Evolutionary conservation across 1,140 invertebrate genomes (phyloP), one percentile per base, ranked within the genome.

Genomic region (Lepidostoma basale): DNA sequence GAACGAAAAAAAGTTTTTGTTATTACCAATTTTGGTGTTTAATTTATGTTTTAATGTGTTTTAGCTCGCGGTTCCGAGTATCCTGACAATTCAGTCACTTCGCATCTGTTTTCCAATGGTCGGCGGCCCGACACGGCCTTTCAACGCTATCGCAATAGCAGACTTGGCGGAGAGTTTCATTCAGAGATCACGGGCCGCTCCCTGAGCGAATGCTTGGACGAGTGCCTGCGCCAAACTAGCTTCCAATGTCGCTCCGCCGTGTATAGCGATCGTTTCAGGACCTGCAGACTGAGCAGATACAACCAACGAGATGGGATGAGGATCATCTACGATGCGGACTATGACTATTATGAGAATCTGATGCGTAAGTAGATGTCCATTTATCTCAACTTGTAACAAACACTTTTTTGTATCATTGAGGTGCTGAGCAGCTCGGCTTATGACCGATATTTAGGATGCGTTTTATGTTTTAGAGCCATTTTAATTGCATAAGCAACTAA

Each of bases 261-360:
- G 42, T 96, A 94, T 77, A 94, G 92, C 60, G 92, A 95, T 74
- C 85, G 91, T 25, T 91, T 89, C 75, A 85, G 91, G 66, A 92
- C 89, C 23, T 96, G 94, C 77, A 85, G 92, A 30, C 85, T 96
- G 20, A 93, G 92, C 74, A 85, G 92, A 75, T 95, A 91, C 77
- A 94, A 93, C 80, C 91, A 93, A 78, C 87, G 90, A 62, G 92
- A 94, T 75, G 92, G 92, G n/a, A 91, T 92, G 85, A 84, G 92
- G 64, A 89, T 95, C 58, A 90, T 95, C 63, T 94, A 94, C 75
- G 93, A 96, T 78, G 90, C 91, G 0, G 92, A 94, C 78, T 95
- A 92, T 78, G 93, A 95, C 81, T 95, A 95, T 77, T 96, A 95
- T 75, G 93, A 96, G 79, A 94, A 93, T 83, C 84, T 94, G 20